A percentile compares a stretch with the other conserved stretches of the same genome.
These are phyloP conservation scores for Cartodere bifasciata DNA, from an alignment of 2,888 invertebrate species.

Conservation along the genomic window DNA sequence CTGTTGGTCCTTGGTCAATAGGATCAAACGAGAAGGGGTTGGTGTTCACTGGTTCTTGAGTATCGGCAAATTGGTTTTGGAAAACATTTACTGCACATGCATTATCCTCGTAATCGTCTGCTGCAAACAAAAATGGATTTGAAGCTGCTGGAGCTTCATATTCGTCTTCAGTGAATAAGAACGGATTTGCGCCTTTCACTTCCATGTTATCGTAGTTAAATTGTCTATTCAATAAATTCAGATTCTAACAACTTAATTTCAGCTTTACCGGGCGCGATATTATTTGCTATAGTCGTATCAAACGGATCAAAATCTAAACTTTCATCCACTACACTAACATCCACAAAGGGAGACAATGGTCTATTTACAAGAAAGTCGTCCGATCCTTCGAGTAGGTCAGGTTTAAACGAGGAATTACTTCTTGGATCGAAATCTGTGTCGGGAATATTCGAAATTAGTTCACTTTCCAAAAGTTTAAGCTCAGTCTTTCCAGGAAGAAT, in stretches of 20 bases:
- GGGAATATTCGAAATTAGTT: slow-evolving; percentile 39
- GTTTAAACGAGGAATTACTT: too few species aligned
- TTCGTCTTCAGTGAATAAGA: slow-evolving; percentile 61
- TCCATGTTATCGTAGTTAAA: too few species aligned
- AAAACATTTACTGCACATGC: slow-evolving; percentile 56
- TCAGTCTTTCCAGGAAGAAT: slow-evolving; percentile 67
- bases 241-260: slow-evolving; percentile 66
- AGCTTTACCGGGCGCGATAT: slow-evolving; percentile 63
- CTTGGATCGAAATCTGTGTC: too few species aligned
- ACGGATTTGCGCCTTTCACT: slow-evolving; percentile 57
- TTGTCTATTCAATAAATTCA: slow-evolving; percentile 52
- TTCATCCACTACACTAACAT: too few species aligned
- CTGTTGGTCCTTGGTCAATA: slow-evolving; percentile 30
- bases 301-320: slow-evolving; percentile 57
- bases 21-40: slow-evolving; percentile 53
- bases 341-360: too few species aligned
- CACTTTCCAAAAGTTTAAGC: slow-evolving; percentile 63
- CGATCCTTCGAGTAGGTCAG: too few species aligned
- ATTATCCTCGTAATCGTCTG: slow-evolving; percentile 26
- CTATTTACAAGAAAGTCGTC: too few species aligned
- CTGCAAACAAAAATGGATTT: slow-evolving; percentile 57
- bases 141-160: slow-evolving; percentile 42
- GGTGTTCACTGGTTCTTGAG: slow-evolving; percentile 31
- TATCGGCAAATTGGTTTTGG: slow-evolving; percentile 35
- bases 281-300: slow-evolving; percentile 72